Base-by-base conservation (phyloP, 2,797 vertebrate genomes). In the Telmatherina bonti region DNA sequence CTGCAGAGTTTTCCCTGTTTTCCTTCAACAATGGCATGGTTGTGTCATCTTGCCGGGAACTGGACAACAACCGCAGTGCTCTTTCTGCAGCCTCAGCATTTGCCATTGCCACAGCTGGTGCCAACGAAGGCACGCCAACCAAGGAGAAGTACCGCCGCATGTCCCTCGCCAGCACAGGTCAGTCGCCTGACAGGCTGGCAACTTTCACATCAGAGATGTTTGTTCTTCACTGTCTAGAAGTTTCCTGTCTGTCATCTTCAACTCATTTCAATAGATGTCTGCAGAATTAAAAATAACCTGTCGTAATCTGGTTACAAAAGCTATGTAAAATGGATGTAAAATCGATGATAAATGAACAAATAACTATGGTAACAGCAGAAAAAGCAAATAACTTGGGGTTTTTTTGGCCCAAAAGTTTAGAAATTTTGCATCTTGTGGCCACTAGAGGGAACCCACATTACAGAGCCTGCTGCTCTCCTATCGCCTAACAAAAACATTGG, bases 111-210 rank as follows among this genome's bases (percentile, higher is more conserved):
- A 99, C 97, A 0, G 97, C 97, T 0, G 97, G 97, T 0, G 97
- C 97, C 91, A 99, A 97, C 0, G 96, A 99, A 83, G 96, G 97
- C n/a, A 95, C 97, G 2, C 96, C 97, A 0, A 96, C 95, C 92
- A 98, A 99, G 92, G 97, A 99, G 91, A 98, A 97, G 76, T 97
- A 96, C 90, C 93, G 97, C 7, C 95, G 97, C 47, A 96, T 98
- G 97, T 99, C 97, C 15, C 88, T 99, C 0, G 97, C 96, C 76
- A 96, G 95, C 9, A 91, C 96, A 92, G 97, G 97, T 98, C 62
- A 67, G 88, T 75, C 27, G 51, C 51, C 36, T 20, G 5, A 70
- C 5, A 20, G 15, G 0, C 51, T 33, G 29, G 0, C 2, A 0
- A n/a, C 29, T 41, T 54, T 45, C 51, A 11, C n/a, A 24, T 0